Evolutionary conservation across 2,113 vertebrate species (phyloP), one percentile per base, ranked within the genome.

Genomic region (Dasypus novemcinctus): DNA sequence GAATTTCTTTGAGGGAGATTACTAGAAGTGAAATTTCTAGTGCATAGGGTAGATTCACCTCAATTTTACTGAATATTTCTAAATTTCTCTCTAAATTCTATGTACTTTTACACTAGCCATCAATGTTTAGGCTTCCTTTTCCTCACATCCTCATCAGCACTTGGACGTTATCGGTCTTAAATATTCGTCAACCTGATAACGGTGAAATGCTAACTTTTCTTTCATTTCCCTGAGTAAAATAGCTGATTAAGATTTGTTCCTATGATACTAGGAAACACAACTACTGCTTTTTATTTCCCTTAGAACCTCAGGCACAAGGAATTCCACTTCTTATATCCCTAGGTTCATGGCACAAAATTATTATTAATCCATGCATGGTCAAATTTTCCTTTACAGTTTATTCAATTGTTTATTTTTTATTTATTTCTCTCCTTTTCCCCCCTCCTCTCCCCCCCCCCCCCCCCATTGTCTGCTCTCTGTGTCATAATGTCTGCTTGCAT

Each of bases 11-110:
- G 79, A 69, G 36, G 18, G 1, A 61, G 54, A 61, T 38, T 59
- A 64, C 52, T 78, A 33, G 57, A 59, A 74, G 13, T 94, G 61
- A 72, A 57, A 95, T 75, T 90, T 21, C 7, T 87, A 93, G 91
- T 38, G 91, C 46, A 49, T 17, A 88, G 10, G n/a, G n/a, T 10
- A 81, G 43, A 31, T 43, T 10, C 25, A 54, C 38, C 46, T 94
- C 75, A 72, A 31, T 17, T 89, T 94, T 90, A 61, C n/a, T 52
- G 49, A 43, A 18, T 87, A 79, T 90, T 95, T 90, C 33, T 87
- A 75, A 15, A 52, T 64, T 86, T 13, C 43, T 49, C 15, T 68
- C 54, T 86, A 57, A 86, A 68, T 23, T 64, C 27, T 17, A 71
- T 41, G 18, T 41, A 68, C 61, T 63, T 75, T 84, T 68, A 64